These are phyloP conservation scores for Brevimyrus niger DNA, from an alignment of 2,113 vertebrate genomes.

Conservation along the genomic window DNA sequence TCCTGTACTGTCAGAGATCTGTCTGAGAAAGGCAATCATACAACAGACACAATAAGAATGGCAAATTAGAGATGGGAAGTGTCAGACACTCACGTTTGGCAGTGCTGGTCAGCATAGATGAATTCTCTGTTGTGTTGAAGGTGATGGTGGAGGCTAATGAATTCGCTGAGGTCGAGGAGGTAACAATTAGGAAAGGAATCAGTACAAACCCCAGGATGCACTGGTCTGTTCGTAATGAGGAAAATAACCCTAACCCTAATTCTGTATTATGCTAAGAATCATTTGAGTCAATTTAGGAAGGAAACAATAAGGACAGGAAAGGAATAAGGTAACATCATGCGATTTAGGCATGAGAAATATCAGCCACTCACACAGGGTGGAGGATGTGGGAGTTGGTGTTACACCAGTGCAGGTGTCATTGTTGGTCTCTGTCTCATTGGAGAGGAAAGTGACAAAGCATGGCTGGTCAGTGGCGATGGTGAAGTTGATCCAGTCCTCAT, in stretches of 20 bases:
- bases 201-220: background rate
- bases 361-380: background rate
- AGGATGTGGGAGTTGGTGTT: background rate
- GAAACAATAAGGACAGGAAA: background rate
- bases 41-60: background rate
- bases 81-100: background rate
- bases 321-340: background rate
- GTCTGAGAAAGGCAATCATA: background rate
- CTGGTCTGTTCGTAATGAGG: conserved; percentile 19
- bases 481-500: conserved; percentile 62
- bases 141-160: background rate
- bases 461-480: conserved; percentile 20
- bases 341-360: background rate
- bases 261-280: background rate
- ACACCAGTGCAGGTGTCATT: conserved; percentile 22
- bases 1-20: background rate
- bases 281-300: background rate
- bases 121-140: background rate
- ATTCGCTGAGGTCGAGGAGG: background rate
- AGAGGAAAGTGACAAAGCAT: conserved; percentile 37
- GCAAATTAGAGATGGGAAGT: background rate
- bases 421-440: conserved; percentile 35
- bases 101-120: background rate
- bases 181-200: background rate
- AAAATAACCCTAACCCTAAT: background rate